A percentile compares a stretch with the other conserved stretches of the same genome.
These are phyloP conservation scores for Parus major DNA, from an alignment of 2,113 vertebrate species.

Conservation along the genomic window DNA sequence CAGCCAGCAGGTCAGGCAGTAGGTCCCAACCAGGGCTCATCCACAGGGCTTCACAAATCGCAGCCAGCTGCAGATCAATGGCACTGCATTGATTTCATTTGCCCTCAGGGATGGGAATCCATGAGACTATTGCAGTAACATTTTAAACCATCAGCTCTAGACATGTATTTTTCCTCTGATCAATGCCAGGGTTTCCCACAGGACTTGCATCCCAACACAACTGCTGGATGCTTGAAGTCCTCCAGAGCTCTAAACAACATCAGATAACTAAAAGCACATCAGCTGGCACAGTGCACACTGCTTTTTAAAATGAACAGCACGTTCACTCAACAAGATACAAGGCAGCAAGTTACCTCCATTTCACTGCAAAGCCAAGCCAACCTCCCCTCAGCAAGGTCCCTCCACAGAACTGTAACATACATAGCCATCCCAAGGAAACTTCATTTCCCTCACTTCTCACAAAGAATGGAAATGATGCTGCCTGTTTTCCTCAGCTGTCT, in stretches of 20 bases:
- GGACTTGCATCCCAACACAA: not conserved
- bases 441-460: not conserved
- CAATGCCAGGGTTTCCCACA: not conserved
- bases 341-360: not conserved
- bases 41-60: fast-evolving
- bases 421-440: not conserved
- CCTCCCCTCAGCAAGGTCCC: not conserved
- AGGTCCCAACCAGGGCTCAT: not conserved
- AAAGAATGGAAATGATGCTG: not conserved
- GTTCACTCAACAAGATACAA: not conserved
- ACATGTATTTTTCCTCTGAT: not conserved
- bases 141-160: conserved; percentile 9
- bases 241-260: not conserved
- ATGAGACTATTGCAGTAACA: not conserved
- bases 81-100: not conserved
- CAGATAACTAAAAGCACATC: not conserved
- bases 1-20: not conserved
- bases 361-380: not conserved
- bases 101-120: not conserved
- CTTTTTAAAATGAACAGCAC: not conserved
- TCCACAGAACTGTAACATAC: not conserved
- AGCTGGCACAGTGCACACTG: not conserved
- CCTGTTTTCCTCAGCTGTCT: not conserved
- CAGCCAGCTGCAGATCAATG: not conserved
- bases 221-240: not conserved